These are phyloP conservation scores for Dinocampus coccinellae DNA, from an alignment of 2,888 invertebrate species.

Conservation along the genomic window DNA sequence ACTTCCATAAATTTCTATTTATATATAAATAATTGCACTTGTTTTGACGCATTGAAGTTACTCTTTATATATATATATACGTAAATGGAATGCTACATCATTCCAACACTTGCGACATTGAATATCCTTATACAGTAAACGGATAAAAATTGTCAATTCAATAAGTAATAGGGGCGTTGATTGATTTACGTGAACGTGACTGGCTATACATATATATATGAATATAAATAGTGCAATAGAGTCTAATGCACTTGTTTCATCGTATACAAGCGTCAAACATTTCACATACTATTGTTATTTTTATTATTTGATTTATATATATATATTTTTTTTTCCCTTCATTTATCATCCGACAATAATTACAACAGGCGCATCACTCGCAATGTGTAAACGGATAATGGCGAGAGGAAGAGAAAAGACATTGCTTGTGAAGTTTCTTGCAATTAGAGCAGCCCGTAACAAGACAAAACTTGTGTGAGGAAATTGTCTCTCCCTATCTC, in stretches of 20 bases:
- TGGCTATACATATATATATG: neutral
- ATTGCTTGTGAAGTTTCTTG: constrained; percentile 26
- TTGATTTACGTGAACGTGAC: constrained; percentile 28
- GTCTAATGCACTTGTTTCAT: neutral
- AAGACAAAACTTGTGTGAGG: constrained; percentile 20
- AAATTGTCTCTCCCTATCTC: constrained; percentile 33
- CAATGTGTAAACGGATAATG: constrained; percentile 27
- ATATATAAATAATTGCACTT: constrained; percentile 1
- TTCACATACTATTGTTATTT: constrained; percentile 21
- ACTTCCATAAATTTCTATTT: constrained; percentile 15
- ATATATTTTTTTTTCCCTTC: neutral
- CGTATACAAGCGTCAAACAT: constrained; percentile 11
- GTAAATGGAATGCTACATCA: constrained; percentile 17
- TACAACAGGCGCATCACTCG: constrained; percentile 26
- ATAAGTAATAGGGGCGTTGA: constrained; percentile 30
- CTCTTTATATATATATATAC: neutral
- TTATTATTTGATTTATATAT: neutral
- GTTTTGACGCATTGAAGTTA: constrained; percentile 19
- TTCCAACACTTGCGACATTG: constrained; percentile 29
- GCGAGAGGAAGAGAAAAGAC: constrained; percentile 31
- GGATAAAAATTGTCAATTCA: constrained; percentile 25
- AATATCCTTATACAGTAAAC: constrained; percentile 10
- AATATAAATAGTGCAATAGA: neutral
- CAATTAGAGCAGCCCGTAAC: constrained; percentile 37
- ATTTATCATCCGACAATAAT: constrained; percentile 21